Evolutionary conservation across 2,113 vertebrate genomes (phyloP), one percentile per base, ranked within the genome.

Genomic region (Sander vitreus): DNA sequence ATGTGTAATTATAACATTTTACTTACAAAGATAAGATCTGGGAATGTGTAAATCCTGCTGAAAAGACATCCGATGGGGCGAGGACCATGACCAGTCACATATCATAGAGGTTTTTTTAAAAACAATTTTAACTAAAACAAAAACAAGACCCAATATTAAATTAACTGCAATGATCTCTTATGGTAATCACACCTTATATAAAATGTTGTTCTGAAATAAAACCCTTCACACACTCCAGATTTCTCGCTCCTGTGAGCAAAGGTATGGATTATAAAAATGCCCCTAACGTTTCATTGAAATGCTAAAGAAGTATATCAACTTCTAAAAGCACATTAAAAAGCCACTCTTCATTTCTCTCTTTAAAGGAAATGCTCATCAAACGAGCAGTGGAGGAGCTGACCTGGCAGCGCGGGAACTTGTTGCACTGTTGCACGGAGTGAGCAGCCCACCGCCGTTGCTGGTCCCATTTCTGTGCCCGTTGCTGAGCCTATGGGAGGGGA

Each of bases 371-470:
- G 55, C 23, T 47, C 23, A 47, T 70, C 67, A 58, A n/a, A 25
- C 13, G 1, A 43, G 57, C 33, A 25, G 63, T 8, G 63, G 48
- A 33, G 47, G n/a, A 25, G 76, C 90, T 78, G 81, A 95, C 94
- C 95, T 95, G 91, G 93, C 76, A 13, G 94, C 89, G 0, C 93
- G 90, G 43, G 95, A 95, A 89, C 86, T 94, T 14, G 69, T 87
- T 19, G 88, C 6, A 15, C 95, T 95, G 90, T 93, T 92, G 64
- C 91, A 91, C 0, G 92, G 93, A 4, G 91, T 86, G 74, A 88
- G 75, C 66, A 92, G 78, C 25, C 78, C 80, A 5, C 89, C 84
- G 10, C 86, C 75, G 45, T 92, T 90, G 70, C 70, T 82, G 60
- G 19, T 27, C 67, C 63, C 85, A 7, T 80, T 76, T 79, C 81